Base-by-base conservation (phyloP, 2,888 invertebrate genomes). In the Papilio protenor region DNA sequence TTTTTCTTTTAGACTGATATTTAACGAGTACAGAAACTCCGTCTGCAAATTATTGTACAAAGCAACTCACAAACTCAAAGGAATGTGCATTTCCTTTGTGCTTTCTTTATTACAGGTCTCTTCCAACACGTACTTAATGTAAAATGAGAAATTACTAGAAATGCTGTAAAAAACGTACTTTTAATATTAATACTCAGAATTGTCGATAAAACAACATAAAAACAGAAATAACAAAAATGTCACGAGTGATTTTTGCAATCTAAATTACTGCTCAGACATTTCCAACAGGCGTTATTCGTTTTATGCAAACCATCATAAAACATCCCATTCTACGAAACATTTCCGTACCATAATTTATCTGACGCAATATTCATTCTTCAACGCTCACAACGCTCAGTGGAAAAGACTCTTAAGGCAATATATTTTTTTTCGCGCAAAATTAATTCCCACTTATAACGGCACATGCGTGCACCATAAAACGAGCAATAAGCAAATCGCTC, bases 401-500 rank as follows among this genome's bases (percentile, higher is more conserved):
- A 55, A 23, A 18, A 33, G 12, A n/a, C 33, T 52, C 55, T 55
- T 72, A 18, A 55, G 4, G 55, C 52, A 55, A 75, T 69, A 66
- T 55, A 52, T n/a, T 16, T 52, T 75, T 64, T 61, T 74, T 74
- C 18, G 57, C 61, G 49, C 49, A 18, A 59, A 69, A 70, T 76
- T 72, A 72, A 71, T 76, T 71, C 49, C n/a, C 49, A 49, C 47
- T 52, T 70, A 71, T 49, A 71, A 71, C 40, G 61, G 18, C 71
- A 52, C 52, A 52, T 71, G 70, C 70, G 40, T 27, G 61, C n/a
- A 49, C 71, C 27, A 59, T 76, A 61, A 71, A 71, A 61, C 33
- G 61, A 11, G 71, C 61, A 71, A 76, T 76, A 76, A 71, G 72
- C 76, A 71, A 76, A 71, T 71, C 27, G 23, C 45, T 57, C 16